Conservation (phyloP, 2,113 vertebrate species). For the Varanus salvator region DNA sequence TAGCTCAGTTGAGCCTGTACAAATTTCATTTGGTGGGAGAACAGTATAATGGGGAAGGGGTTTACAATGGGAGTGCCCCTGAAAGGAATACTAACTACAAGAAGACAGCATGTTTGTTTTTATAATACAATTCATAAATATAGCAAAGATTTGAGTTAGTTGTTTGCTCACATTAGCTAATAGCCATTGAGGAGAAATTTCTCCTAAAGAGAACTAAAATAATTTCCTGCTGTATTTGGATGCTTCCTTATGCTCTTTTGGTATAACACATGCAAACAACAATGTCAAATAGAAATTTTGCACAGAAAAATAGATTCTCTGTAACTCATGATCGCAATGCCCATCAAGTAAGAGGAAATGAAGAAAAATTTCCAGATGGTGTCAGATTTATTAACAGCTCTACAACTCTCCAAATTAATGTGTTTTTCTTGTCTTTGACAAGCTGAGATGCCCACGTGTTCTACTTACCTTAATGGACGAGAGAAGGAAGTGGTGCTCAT, state of each 20-base stretch:
- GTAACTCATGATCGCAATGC: constrained; percentile 77
- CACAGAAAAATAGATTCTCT: constrained; percentile 75
- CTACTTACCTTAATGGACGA: constrained; percentile 78
- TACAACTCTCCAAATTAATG: constrained; percentile 78
- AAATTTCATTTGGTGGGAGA: constrained; percentile 68
- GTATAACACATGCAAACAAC: constrained; percentile 25
- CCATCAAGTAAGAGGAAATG: constrained; percentile 79
- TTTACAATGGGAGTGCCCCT: constrained; percentile 41
- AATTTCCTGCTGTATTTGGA: constrained; percentile 70
- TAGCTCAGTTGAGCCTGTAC: constrained; percentile 74
- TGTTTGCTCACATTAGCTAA: constrained; percentile 46
- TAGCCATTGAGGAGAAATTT: constrained; percentile 47
- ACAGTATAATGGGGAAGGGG: constrained; percentile 38
- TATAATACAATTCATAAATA: constrained; percentile 49
- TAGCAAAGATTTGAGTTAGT: constrained; percentile 42
- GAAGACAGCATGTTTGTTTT: constrained; percentile 60
- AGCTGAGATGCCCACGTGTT: constrained; percentile 68
- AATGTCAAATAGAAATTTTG: constrained; percentile 74
- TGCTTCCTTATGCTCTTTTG: constrained; percentile 76
- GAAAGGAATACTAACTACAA: constrained; percentile 50
- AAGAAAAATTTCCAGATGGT: constrained; percentile 80
- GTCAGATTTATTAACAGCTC: constrained; percentile 80
- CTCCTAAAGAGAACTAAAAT: constrained; percentile 63
- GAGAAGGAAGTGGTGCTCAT: constrained; percentile 68
- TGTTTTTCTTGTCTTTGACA: constrained; percentile 76